phyloP scores from a whole-genome alignment of 64 coral and sea anemone species.

The Dendronephthya gigantea region DNA sequence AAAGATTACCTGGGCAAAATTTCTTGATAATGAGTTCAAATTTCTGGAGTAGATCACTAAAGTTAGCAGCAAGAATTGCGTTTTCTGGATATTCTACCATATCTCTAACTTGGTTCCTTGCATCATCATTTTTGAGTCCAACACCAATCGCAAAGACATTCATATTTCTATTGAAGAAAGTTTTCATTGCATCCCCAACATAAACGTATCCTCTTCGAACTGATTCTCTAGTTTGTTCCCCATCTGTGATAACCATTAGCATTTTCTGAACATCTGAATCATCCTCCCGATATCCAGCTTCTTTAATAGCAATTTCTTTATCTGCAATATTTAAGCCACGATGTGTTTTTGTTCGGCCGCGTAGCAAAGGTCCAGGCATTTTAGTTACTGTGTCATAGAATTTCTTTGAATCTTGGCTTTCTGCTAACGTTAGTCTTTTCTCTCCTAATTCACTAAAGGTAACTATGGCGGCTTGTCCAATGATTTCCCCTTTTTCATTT shows the following conservation, averaged over 20 bases:
- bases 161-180: constrained; percentile 30
- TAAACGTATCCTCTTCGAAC: constrained; percentile 5
- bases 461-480: constrained; percentile 29
- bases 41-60: constrained; percentile 5
- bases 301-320: constrained; percentile 17
- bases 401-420: constrained; percentile 5
- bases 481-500: constrained; percentile 18
- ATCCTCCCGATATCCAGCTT: constrained; percentile 28
- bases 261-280: constrained; percentile 25
- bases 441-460: constrained; percentile 25
- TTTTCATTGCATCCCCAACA: constrained; percentile 16
- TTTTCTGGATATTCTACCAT: constrained; percentile 31
- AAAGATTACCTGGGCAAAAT: constrained; percentile 27
- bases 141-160: constrained; percentile 26
- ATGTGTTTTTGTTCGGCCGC: constrained; percentile 22
- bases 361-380: neutral
- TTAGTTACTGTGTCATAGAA: neutral
- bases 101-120: constrained; percentile 13
- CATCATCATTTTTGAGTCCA: neutral
- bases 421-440: constrained; percentile 14
- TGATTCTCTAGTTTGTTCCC: constrained; percentile 26
- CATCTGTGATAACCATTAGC: constrained; percentile 34
- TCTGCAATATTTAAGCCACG: constrained; percentile 12
- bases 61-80: constrained; percentile 20
- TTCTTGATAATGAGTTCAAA: constrained; percentile 5